Conservation (phyloP, 2,888 invertebrate genomes). For the Nematopogon swammerdamellus region DNA sequence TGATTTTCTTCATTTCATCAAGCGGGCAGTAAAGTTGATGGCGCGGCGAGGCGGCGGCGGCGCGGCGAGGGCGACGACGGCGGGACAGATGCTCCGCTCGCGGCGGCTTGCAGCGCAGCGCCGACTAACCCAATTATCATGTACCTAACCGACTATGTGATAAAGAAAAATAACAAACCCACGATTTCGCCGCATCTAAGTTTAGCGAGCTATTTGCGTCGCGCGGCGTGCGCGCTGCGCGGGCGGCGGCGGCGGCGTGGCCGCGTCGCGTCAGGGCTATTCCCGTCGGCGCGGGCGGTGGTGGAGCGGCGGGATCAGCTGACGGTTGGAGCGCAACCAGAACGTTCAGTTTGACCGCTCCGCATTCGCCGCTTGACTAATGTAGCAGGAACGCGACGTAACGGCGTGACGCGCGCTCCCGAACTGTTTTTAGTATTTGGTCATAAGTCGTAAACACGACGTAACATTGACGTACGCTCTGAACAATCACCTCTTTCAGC, state of each 20-base stretch:
- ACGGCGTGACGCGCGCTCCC: neutral
- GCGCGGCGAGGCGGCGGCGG: no score
- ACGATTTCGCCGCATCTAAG: conserved; percentile 56
- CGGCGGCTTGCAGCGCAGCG: conserved; percentile 18
- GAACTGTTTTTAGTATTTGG: neutral
- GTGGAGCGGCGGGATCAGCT: neutral
- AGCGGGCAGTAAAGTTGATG: no score
- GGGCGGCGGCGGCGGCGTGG: conserved; percentile 52
- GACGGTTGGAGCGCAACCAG: neutral
- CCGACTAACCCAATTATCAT: conserved; percentile 55
- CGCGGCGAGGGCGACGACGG: no score
- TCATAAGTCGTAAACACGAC: conserved; percentile 40
- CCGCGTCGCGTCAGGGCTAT: conserved; percentile 53
- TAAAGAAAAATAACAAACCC: conserved; percentile 59
- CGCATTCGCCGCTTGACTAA: neutral
- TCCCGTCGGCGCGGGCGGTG: conserved; percentile 53
- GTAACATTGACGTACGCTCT: conserved; percentile 51
- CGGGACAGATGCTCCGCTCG: neutral
- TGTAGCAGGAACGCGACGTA: neutral
- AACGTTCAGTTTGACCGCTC: neutral
- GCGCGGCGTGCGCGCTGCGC: no score
- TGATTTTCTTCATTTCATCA: no score
- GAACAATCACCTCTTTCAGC: conserved; percentile 52
- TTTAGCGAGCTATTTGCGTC: conserved; percentile 54
- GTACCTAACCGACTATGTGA: conserved; percentile 54